Percentiles rank a stretch among this genome's conserved stretches.
phyloP scores from a whole-genome alignment of 2,113 vertebrate genomes.

The Callopanchax toddi region DNA sequence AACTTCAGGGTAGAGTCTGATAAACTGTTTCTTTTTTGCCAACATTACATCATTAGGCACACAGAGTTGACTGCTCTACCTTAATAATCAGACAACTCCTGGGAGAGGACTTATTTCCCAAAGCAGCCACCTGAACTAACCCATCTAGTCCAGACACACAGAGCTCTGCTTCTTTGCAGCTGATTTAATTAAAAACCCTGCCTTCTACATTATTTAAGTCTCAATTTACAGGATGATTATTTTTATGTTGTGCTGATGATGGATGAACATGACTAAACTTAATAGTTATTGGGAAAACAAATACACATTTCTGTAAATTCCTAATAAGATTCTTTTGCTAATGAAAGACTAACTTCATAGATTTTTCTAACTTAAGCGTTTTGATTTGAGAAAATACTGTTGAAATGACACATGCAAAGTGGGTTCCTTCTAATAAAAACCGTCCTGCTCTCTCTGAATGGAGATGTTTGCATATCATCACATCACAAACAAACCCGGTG shows the following conservation, averaged over 20 bases:
- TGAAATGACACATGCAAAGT: too few species aligned
- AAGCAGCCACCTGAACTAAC: conserved; percentile 23
- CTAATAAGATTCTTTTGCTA: not conserved
- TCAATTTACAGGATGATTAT: conserved; percentile 25
- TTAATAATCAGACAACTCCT: conserved; percentile 24
- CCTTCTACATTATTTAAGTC: conserved; percentile 24
- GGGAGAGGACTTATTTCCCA: conserved; percentile 32
- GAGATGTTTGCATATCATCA: conserved; percentile 59
- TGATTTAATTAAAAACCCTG: conserved; percentile 54
- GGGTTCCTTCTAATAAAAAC: not conserved
- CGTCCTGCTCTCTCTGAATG: not conserved
- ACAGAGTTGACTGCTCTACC: conserved; percentile 10
- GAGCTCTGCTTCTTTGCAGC: conserved; percentile 6
- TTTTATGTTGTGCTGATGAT: not conserved
- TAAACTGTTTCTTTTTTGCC: not conserved
- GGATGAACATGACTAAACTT: not conserved
- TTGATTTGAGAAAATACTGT: too few species aligned
- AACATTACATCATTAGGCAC: not conserved
- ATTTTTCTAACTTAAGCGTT: too few species aligned
- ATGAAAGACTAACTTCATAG: too few species aligned
- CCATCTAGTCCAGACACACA: conserved; percentile 28
- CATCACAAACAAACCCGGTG: conserved; percentile 45
- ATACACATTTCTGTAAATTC: not conserved
- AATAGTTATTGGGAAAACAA: too few species aligned
- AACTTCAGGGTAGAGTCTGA: not conserved